Evolutionary conservation across 1,140 invertebrate species (phyloP).

Genomic region (Camponotus vicinus): DNA sequence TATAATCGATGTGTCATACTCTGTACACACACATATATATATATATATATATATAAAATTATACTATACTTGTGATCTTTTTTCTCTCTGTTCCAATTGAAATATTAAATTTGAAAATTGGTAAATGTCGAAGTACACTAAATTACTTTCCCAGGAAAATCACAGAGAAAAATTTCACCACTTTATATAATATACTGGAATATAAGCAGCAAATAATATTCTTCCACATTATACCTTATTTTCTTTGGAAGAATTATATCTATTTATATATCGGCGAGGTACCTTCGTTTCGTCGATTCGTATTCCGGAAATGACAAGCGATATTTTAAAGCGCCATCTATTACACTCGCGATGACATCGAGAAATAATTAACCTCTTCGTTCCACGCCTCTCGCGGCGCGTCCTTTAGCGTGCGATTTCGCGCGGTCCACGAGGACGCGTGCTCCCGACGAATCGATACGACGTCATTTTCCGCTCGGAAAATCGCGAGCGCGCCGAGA

Average conservation of each 20-base stretch:
- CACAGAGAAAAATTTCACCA: not conserved
- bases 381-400: not conserved
- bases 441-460: rapidly evolving
- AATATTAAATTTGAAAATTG: too few species aligned
- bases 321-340: conserved; percentile 8
- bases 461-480: not conserved
- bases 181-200: not conserved
- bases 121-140: too few species aligned
- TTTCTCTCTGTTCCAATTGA: too few species aligned
- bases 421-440: too few species aligned
- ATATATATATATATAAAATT: too few species aligned
- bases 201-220: not conserved
- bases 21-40: too few species aligned
- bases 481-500: not conserved
- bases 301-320: conserved; percentile 64
- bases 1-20: too few species aligned
- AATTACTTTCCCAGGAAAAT: not conserved
- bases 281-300: conserved; percentile 4
- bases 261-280: not conserved
- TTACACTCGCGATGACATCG: not conserved
- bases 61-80: too few species aligned
- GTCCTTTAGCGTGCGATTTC: not conserved
- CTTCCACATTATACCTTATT: not conserved
- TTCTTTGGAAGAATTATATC: not conserved
- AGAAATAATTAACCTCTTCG: conserved; percentile 68